These are phyloP conservation scores for Ophion costatus DNA, from an alignment of 2,888 invertebrate species.

Conservation along the genomic window DNA sequence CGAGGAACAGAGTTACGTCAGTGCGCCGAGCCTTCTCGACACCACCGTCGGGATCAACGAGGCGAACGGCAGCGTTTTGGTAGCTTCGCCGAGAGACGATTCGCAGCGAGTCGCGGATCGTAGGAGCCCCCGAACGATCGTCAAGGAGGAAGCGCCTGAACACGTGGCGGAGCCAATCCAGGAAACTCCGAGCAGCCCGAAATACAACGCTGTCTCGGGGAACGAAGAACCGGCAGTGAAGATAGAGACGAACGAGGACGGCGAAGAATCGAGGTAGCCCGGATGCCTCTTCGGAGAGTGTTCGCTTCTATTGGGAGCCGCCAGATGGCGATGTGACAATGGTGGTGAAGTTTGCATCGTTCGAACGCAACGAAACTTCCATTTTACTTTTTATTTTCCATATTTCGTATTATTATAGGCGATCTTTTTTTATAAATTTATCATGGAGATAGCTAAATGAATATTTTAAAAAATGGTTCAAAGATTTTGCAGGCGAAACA, in stretches of 20 bases:
- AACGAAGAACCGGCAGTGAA: neutral
- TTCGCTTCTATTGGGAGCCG: neutral
- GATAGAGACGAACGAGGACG: too few species aligned
- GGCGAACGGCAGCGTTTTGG: neutral
- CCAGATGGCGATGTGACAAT: too few species aligned
- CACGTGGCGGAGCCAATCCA: neutral
- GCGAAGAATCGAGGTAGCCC: neutral
- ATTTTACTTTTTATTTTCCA: too few species aligned
- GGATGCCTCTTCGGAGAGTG: neutral
- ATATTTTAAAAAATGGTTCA: too few species aligned
- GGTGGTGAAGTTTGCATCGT: too few species aligned
- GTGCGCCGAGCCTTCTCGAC: slow-evolving; percentile 36
- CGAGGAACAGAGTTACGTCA: slow-evolving; percentile 56
- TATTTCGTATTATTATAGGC: too few species aligned
- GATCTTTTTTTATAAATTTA: too few species aligned
- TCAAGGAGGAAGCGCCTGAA: neutral
- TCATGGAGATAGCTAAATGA: too few species aligned
- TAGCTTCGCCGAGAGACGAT: neutral
- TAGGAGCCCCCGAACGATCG: neutral
- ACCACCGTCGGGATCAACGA: neutral
- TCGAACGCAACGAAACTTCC: too few species aligned
- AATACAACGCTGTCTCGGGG: neutral
- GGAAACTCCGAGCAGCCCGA: neutral
- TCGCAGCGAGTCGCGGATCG: slow-evolving; percentile 2
- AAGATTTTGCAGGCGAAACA: too few species aligned